Percentiles rank a stretch among this genome's conserved stretches.
Conservation (phyloP, 1,140 invertebrate species). For the Hestina assimilis region DNA sequence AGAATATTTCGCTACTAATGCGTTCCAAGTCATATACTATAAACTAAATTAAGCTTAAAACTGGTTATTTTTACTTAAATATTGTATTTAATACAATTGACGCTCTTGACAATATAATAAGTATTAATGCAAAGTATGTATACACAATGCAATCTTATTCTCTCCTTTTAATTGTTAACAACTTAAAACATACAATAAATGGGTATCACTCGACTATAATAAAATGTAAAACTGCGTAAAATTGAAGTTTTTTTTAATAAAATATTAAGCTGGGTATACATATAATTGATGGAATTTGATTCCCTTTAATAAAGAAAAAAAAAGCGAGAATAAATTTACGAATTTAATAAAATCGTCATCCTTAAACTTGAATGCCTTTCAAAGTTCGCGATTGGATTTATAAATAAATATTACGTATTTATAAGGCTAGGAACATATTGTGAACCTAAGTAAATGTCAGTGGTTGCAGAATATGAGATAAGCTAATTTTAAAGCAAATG, state of each 20-base stretch:
- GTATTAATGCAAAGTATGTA: slow-evolving; percentile 65
- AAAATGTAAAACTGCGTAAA: slow-evolving; percentile 18
- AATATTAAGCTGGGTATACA: slow-evolving; percentile 22
- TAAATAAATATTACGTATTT: slow-evolving; percentile 56
- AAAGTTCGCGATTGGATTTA: slow-evolving; percentile 29
- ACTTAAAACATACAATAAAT: slow-evolving; percentile 55
- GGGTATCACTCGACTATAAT: slow-evolving; percentile 46
- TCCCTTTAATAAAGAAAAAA: slow-evolving; percentile 34
- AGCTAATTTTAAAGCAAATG: slow-evolving; percentile 28
- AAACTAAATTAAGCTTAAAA: slow-evolving; percentile 61
- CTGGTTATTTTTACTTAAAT: slow-evolving; percentile 45
- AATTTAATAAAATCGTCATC: slow-evolving; percentile 23
- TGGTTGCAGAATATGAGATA: slow-evolving; percentile 28
- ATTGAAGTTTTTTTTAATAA: slow-evolving; percentile 15
- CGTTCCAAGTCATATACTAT: slow-evolving; percentile 32
- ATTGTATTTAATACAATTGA: slow-evolving; percentile 76
- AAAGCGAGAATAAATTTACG: slow-evolving; percentile 29
- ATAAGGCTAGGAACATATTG: slow-evolving; percentile 62
- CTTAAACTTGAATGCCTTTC: slow-evolving; percentile 23
- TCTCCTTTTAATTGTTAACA: slow-evolving; percentile 72
- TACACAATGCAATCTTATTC: slow-evolving; percentile 73
- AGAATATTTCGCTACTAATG: slow-evolving; percentile 29
- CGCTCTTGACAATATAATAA: slow-evolving; percentile 51
- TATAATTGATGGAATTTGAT: slow-evolving; percentile 46
- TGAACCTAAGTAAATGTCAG: slow-evolving; percentile 52